A percentile compares a stretch with the other conserved stretches of the same genome.
Conservation (phyloP, 2,797 vertebrate species). For the Yasuhikotakia modesta region DNA sequence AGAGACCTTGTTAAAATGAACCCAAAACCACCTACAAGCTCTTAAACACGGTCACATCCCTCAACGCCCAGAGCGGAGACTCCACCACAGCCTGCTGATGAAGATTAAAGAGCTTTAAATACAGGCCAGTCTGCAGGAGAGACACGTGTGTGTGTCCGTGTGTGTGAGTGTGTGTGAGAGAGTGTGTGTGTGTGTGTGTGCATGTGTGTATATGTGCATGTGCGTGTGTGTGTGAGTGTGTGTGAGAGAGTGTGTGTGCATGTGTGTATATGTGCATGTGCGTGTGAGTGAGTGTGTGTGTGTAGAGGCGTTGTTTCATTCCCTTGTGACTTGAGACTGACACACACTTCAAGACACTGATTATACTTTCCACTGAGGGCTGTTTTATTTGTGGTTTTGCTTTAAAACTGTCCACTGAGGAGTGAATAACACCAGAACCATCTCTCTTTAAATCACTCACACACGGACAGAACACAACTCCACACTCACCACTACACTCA, state of each 20-base stretch:
- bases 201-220: too few relatives aligned
- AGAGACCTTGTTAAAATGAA: conserved; percentile 26
- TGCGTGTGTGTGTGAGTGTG: too few relatives aligned
- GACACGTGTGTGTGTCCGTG: neutral
- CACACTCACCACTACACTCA: neutral
- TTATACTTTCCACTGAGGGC: conserved; percentile 3
- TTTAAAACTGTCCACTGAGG: conserved; percentile 34
- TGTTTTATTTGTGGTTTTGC: neutral
- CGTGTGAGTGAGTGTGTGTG: neutral
- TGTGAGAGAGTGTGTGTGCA: neutral
- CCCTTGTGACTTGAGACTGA: conserved; percentile 35
- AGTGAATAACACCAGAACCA: conserved; percentile 49
- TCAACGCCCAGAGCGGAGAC: conserved; percentile 6
- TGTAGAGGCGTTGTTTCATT: conserved; percentile 18
- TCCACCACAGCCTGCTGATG: conserved; percentile 2
- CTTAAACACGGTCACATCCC: conserved; percentile 41
- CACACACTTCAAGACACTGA: conserved; percentile 23
- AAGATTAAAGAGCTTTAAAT: conserved; percentile 22
- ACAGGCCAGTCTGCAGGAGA: conserved; percentile 15
- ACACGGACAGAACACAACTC: neutral
- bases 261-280: neutral
- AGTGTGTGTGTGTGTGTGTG: too few relatives aligned
- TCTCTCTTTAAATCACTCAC: conserved; percentile 4
- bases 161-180: neutral
- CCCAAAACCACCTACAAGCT: conserved; percentile 19